Evolutionary conservation across 2,888 invertebrate species (phyloP), one percentile per base, ranked within the genome.

Genomic region (Stenchaetothrips biformis): DNA sequence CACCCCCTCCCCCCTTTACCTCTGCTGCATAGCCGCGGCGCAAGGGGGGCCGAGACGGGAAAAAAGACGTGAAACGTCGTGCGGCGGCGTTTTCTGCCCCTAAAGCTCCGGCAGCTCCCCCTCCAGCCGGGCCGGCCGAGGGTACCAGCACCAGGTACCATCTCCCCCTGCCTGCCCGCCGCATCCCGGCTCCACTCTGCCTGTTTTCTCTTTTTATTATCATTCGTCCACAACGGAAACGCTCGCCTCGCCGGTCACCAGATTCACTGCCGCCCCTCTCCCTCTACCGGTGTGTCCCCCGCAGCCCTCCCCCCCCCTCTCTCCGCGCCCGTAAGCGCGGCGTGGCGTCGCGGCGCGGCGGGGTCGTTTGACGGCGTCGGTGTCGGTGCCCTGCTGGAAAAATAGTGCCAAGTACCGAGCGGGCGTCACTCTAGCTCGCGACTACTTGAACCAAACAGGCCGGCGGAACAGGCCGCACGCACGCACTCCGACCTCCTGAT

Each of bases 201-300:
- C 67, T 21, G 67, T 74, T 74, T 74, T 74, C 67, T 74, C 67
- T 74, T 74, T 74, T 74, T 74, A 74, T 74, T 74, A 74, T 74
- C 67, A 74, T 74, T 74, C 67, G 67, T 74, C 67, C 67, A 74
- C 67, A 21, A 25, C 67, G 67, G 67, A 74, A 74, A 74, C 67
- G 67, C 67, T 74, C 67, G 67, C 9, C 67, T 21, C 67, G 67
- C 21, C 25, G 21, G 25, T 21, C 67, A 67, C 67, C n/a, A 74
- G 67, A 74, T 25, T 74, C 67, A 74, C 67, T 25, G 21, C 67
- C 67, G n/a, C 67, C 67, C 67, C 21, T 6, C 21, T 21, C 21
- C 21, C 49, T 49, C 53, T 6, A 16, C 53, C 13, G 37, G 37
- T 37, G 37, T 37, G 53, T 1, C 53, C 53, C 53, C 53, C 6